A percentile compares a stretch with the other conserved stretches of the same genome.
Evolutionary conservation across 2,113 vertebrate species (phyloP).

Genomic region (Miniopterus natalensis): DNA sequence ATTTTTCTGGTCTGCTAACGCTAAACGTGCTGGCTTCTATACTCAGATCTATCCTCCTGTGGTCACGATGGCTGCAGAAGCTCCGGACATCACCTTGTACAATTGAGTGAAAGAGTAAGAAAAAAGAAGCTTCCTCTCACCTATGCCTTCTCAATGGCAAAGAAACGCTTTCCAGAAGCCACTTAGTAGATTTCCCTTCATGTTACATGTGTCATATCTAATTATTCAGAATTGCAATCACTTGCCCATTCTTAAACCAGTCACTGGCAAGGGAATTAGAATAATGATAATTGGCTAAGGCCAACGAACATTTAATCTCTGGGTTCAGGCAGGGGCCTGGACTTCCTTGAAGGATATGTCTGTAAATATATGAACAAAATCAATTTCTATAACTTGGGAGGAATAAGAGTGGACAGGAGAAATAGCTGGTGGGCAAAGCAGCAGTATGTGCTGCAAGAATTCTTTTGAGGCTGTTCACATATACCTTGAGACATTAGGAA

Average conservation of each 20-base stretch:
- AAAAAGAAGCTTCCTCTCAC: not conserved
- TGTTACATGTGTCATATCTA: not conserved
- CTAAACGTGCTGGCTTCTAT: not conserved
- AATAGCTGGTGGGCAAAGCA: not conserved
- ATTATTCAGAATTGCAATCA: not conserved
- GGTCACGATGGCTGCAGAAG: not conserved
- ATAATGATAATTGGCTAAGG: not conserved
- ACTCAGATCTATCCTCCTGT: not conserved
- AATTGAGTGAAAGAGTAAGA: not conserved
- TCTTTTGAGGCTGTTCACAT: not conserved
- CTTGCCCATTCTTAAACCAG: not conserved
- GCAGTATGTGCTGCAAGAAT: not conserved
- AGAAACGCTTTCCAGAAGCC: slow-evolving; percentile 1
- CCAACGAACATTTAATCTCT: not conserved
- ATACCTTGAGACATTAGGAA: not conserved
- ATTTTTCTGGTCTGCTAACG: not conserved
- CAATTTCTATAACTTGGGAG: not conserved
- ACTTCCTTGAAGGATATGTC: not conserved
- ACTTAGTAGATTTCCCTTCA: not conserved
- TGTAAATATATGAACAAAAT: not conserved
- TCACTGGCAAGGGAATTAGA: not conserved
- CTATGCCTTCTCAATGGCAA: not conserved
- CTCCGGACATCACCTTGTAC: not conserved
- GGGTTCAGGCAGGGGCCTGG: not conserved
- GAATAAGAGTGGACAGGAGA: not conserved